These are phyloP conservation scores for Andrena marginata DNA, from an alignment of 2,888 invertebrate species.

Conservation along the genomic window DNA sequence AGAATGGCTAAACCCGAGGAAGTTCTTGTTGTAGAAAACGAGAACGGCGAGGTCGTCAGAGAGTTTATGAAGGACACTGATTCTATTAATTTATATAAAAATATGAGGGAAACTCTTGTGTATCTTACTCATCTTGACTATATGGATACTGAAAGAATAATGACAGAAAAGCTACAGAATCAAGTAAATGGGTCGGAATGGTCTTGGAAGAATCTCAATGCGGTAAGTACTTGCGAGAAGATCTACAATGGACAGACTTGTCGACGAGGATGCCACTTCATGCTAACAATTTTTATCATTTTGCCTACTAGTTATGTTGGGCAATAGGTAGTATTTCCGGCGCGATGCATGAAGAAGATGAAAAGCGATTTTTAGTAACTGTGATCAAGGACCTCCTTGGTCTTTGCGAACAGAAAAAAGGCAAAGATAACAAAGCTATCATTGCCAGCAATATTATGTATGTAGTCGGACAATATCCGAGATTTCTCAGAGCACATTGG, in stretches of 20 bases:
- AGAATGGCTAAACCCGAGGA: constrained; percentile 99
- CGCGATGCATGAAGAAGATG: constrained; percentile 99
- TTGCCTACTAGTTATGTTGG: constrained; percentile 92
- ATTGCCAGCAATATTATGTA: constrained; percentile 99
- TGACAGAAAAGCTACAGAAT: constrained; percentile 99
- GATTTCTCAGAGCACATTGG: constrained; percentile 99
- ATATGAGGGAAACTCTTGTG: constrained; percentile 99
- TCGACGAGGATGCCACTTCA: neutral
- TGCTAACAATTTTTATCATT: constrained; percentile 26
- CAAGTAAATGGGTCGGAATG: constrained; percentile 99
- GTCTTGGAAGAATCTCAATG: constrained; percentile 99
- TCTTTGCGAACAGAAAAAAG: constrained; percentile 98
- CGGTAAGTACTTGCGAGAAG: constrained; percentile 85
- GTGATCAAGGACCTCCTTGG: constrained; percentile 99
- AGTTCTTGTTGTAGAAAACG: constrained; percentile 99
- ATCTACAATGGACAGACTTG: neutral
- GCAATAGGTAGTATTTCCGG: constrained; percentile 99
- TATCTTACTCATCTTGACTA: constrained; percentile 99
- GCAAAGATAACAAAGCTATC: constrained; percentile 99
- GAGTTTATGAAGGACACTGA: constrained; percentile 99
- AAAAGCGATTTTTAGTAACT: constrained; percentile 98
- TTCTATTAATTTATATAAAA: constrained; percentile 99
- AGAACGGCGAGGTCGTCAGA: constrained; percentile 99
- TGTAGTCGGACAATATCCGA: constrained; percentile 99
- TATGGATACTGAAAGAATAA: constrained; percentile 98